Base-by-base conservation (phyloP, 2,888 invertebrate species). In the Palloptera scutellata region DNA sequence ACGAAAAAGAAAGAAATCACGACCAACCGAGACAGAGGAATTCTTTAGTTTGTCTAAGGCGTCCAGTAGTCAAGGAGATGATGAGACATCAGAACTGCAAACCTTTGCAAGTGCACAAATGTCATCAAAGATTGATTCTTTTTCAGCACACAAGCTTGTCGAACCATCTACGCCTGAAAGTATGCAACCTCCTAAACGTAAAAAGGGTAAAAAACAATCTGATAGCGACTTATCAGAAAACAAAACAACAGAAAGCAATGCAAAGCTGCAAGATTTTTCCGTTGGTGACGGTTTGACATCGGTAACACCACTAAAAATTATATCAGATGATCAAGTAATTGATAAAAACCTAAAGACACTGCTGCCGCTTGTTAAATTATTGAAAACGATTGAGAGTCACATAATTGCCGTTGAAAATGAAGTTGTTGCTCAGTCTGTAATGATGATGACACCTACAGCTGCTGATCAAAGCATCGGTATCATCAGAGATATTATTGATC, bases 391-490 rank as follows among this genome's bases (percentile, higher is more conserved):
- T 17, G 86, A 87, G 68, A 88, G 88, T 68, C 87, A 89, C 72
- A 81, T 91, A 66, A 86, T 86, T 68, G 86, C 87, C 0, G 89
- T 91, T 41, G 89, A 91, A 81, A 87, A 88, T 73, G 90, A 91
- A 81, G 88, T 91, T 9, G 84, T 89, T 54, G 83, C 89, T 3
- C 89, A 91, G 79, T 89, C 91, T 10, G 88, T 89, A 59, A 84
- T 89, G 70, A 90, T 91, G 88, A 88, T 91, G 76, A 88, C 90
- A 0, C 88, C 89, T 11, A 88, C 89, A 30, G 88, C 91, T 3
- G 90, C 90, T 0, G 89, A 90, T 64, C 87, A 88, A 76, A 91
- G 91, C 76, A 86, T 91, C 70, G 90, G 89, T 79, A 89, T 91
- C 41, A 87, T 91, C 12, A 87, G 86, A 58, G 90, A 89, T 76